phyloP scores from a whole-genome alignment of 2,888 invertebrate genomes.

The Anthrax anthrax region DNA sequence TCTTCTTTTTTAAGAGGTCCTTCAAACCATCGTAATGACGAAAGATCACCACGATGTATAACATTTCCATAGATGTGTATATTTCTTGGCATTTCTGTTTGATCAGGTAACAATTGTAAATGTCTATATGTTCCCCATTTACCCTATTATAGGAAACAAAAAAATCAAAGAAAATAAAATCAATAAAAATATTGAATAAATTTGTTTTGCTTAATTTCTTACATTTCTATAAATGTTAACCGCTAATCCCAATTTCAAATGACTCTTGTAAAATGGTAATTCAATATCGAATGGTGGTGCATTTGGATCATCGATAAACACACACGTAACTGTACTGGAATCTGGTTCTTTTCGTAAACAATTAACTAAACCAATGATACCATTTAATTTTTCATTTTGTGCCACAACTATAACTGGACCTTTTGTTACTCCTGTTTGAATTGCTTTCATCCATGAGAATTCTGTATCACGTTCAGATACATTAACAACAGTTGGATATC shows the following conservation, averaged over 20 bases:
- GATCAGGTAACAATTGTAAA: slow-evolving; percentile 42
- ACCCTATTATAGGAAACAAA: too few species aligned
- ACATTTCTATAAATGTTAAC: slow-evolving; percentile 58
- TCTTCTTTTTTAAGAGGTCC: slow-evolving; percentile 44
- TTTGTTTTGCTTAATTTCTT: slow-evolving; percentile 9
- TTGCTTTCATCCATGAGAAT: slow-evolving; percentile 25
- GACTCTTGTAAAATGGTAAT: slow-evolving; percentile 48
- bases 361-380: slow-evolving; percentile 77
- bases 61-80: slow-evolving; percentile 68
- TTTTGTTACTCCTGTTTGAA: slow-evolving; percentile 22
- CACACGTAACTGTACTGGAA: slow-evolving; percentile 45
- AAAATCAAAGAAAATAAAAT: too few species aligned
- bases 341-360: slow-evolving; percentile 71
- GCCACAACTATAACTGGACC: slow-evolving; percentile 44
- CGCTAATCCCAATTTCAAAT: slow-evolving; percentile 57
- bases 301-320: slow-evolving; percentile 47
- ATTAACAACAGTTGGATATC: slow-evolving; percentile 18
- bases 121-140: slow-evolving; percentile 73
- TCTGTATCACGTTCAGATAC: slow-evolving; percentile 20
- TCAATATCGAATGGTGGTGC: slow-evolving; percentile 52
- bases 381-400: slow-evolving; percentile 53
- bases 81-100: slow-evolving; percentile 30
- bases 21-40: slow-evolving; percentile 72
- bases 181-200: slow-evolving; percentile 4
- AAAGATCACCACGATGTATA: slow-evolving; percentile 67